phyloP scores from a whole-genome alignment of 2,888 invertebrate species.

The Apamea anceps region DNA sequence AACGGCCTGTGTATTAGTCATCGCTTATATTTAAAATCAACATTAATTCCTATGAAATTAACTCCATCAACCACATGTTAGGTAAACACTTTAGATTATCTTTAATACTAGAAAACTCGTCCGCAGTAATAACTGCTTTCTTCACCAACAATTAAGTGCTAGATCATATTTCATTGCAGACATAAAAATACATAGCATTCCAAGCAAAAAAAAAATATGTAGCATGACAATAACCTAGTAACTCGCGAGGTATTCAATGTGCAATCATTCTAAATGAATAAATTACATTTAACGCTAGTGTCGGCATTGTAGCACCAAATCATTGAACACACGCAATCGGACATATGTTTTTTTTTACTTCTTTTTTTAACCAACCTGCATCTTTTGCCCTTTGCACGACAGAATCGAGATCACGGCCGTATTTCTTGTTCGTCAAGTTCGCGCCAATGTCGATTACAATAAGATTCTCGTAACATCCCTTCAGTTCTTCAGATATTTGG shows the following conservation, averaged over 20 bases:
- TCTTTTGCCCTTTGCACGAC: constrained; percentile 98
- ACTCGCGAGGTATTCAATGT: constrained; percentile 66
- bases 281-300: constrained; percentile 70
- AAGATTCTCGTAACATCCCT: constrained; percentile 97
- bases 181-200: constrained; percentile 47
- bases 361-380: constrained; percentile 91
- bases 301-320: constrained; percentile 65
- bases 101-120: constrained; percentile 15
- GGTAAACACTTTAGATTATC: constrained; percentile 10
- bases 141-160: constrained; percentile 43
- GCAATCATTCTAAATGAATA: constrained; percentile 73
- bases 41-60: not conserved
- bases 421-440: constrained; percentile 98
- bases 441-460: constrained; percentile 98
- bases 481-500: constrained; percentile 90
- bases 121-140: constrained; percentile 40
- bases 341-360: constrained; percentile 58
- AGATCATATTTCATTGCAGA: constrained; percentile 59
- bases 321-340: constrained; percentile 71
- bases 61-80: not conserved
- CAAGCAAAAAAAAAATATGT: constrained; percentile 42
- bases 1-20: constrained; percentile 43
- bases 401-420: constrained; percentile 97
- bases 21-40: constrained; percentile 47
- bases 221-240: constrained; percentile 66